phyloP scores from a whole-genome alignment of 2,888 invertebrate genomes.

The Pyrgus malvae region DNA sequence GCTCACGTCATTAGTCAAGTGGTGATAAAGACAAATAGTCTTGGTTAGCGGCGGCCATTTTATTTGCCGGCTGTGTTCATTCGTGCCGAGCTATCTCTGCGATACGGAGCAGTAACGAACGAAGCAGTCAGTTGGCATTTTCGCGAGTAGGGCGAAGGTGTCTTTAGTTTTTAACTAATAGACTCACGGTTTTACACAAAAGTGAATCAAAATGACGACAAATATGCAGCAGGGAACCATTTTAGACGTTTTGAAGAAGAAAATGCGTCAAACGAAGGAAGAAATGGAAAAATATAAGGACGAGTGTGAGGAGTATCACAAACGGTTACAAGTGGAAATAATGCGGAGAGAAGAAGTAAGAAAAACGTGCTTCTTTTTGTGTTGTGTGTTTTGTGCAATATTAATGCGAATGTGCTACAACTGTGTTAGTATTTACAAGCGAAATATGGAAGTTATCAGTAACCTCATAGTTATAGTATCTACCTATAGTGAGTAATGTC shows the following conservation, averaged over 20 bases:
- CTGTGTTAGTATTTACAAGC: constrained; percentile 50
- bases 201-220: constrained; percentile 88
- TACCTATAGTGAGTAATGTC: constrained; percentile 82
- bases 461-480: constrained; percentile 60
- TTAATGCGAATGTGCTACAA: constrained; percentile 46
- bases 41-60: constrained; percentile 77
- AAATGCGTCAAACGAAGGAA: constrained; percentile 99
- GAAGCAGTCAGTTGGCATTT: constrained; percentile 79
- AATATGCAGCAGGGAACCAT: constrained; percentile 96
- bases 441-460: constrained; percentile 66
- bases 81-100: constrained; percentile 77
- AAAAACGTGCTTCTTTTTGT: constrained; percentile 67
- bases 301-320: constrained; percentile 97
- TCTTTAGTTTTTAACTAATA: constrained; percentile 73
- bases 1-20: constrained; percentile 51
- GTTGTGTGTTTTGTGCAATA: constrained; percentile 58
- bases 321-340: constrained; percentile 96
- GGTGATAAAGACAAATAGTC: constrained; percentile 62
- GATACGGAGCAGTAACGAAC: constrained; percentile 71
- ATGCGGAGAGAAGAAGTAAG: constrained; percentile 99
- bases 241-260: constrained; percentile 98
- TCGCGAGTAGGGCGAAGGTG: constrained; percentile 79
- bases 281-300: constrained; percentile 99
- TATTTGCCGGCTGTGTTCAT: constrained; percentile 79
- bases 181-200: constrained; percentile 61